Percentiles rank a stretch among this genome's conserved stretches.
These are phyloP conservation scores for Aegithalos caudatus DNA, from an alignment of 2,113 vertebrate species.

Conservation along the genomic window DNA sequence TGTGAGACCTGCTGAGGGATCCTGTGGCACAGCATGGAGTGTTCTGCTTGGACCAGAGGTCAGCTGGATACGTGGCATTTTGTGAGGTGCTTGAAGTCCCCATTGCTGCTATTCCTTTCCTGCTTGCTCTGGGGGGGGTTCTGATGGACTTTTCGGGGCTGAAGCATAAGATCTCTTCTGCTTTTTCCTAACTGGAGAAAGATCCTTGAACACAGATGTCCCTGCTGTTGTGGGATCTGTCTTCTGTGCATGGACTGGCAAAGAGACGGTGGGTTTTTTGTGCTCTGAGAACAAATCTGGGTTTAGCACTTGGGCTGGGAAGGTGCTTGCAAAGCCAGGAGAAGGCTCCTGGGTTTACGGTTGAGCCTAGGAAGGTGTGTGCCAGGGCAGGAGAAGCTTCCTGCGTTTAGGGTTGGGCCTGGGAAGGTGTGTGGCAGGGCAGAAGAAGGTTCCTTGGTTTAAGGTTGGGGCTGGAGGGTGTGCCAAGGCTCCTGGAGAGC, in stretches of 20 bases:
- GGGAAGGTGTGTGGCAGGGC: too few relatives aligned
- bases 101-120: neutral
- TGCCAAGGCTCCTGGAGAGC: neutral
- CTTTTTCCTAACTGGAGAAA: neutral
- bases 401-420: neutral
- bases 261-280: accelerated
- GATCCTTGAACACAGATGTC: too few relatives aligned
- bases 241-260: neutral
- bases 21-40: neutral
- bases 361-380: neutral
- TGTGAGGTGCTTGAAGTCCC: neutral
- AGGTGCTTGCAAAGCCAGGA: neutral
- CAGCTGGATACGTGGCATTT: accelerated
- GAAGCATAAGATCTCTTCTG: neutral
- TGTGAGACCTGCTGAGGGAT: neutral
- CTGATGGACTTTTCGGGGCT: neutral
- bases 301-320: neutral
- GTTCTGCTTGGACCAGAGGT: neutral
- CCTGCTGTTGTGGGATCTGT: neutral
- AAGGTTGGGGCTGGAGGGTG: neutral
- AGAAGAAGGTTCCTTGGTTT: neutral
- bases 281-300: neutral
- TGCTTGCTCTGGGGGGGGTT: accelerated
- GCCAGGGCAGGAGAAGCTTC: neutral
- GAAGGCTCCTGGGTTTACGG: neutral